Evolutionary conservation across 2,888 invertebrate genomes (phyloP), one percentile per base, ranked within the genome.

Genomic region (Cephus runcator): DNA sequence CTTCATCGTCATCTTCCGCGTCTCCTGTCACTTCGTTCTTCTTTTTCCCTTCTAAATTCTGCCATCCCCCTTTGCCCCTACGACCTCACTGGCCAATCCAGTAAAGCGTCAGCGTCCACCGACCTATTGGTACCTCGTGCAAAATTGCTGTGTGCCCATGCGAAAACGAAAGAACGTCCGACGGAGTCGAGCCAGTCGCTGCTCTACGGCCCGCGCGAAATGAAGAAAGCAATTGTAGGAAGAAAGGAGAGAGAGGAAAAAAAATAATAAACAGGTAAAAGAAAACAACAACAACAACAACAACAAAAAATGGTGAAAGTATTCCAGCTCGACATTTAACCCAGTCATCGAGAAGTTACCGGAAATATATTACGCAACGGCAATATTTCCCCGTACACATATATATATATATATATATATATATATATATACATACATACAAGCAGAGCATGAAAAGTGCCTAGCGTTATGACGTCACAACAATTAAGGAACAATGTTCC

Each of bases 1-100:
- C 73, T 74, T 73, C 78, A 35, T 74, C 71, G 69, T 30, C 76
- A 73, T 76, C 74, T 73, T 77, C 75, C 34, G 30, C 40, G 75
- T 76, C 69, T 75, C 74, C 77, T 9, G 40, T 75, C 40, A 73
- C 78, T 36, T 68, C 34, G 31, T 12, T 34, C 73, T 40, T 35
- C 34, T 69, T 73, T 75, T 69, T 79, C 75, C 56, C 76, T 79
- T 35, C 75, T n/a, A 69, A 34, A 35, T 77, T 36, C 40, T 33
- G 30, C 31, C 69, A n/a, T 12, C 23, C 69, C 69, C 75, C 78
- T 73, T 77, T 78, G 79, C 71, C 73, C 76, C 33, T 56, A 69
- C n/a, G 34, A 40, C 23, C 40, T 23, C 4, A 9, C 15, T 23
- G 15, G 6, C 40, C 23, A 56, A 23, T 56, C 40, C 1, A 2